Conservation (phyloP, 2,888 invertebrate genomes). For the Drosophila prolongata region DNA sequence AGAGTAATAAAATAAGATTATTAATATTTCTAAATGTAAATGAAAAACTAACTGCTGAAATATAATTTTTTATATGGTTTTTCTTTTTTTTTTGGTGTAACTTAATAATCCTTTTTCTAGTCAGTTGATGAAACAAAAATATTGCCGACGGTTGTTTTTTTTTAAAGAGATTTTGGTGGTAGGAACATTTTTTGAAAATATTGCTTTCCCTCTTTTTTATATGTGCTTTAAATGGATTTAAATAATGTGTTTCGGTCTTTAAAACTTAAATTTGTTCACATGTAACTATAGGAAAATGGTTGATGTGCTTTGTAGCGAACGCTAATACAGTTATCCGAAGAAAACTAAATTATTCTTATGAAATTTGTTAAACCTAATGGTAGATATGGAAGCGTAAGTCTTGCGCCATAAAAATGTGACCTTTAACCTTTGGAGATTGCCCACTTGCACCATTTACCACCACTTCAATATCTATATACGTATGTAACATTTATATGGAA, state of each 20-base stretch:
- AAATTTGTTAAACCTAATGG: neutral
- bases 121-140: neutral
- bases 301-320: too few species aligned
- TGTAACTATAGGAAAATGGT: too few species aligned
- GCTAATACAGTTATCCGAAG: too few species aligned
- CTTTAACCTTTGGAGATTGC: conserved; percentile 41
- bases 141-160: neutral
- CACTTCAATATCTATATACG: neutral
- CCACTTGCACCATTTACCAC: conserved; percentile 27
- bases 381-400: neutral
- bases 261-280: too few species aligned
- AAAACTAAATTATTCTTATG: neutral
- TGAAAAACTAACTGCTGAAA: too few species aligned
- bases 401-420: conserved; percentile 21
- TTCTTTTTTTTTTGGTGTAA: neutral
- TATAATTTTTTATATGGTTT: neutral
- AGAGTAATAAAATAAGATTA: too few species aligned
- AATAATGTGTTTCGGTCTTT: too few species aligned
- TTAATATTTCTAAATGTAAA: too few species aligned
- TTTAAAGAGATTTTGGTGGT: too few species aligned
- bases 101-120: neutral
- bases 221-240: too few species aligned
- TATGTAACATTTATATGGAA: neutral
- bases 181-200: too few species aligned
- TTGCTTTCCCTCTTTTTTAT: too few species aligned